Conservation (phyloP, 2,797 vertebrate species). For the Notoglanidium macrostoma region DNA sequence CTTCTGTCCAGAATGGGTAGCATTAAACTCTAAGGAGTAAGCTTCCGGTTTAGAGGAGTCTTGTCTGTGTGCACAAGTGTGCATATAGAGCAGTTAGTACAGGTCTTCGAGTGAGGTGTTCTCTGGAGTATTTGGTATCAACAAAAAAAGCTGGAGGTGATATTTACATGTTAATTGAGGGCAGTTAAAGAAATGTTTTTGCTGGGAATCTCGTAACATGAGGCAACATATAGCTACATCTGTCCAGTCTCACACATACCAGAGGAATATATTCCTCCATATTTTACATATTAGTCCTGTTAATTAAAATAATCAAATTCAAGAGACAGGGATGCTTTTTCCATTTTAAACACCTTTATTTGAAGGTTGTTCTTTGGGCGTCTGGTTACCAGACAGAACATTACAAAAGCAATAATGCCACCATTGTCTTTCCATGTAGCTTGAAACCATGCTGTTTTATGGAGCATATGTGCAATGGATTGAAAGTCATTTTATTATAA, state of each 20-base stretch:
- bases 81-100: neutral
- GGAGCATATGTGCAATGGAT: constrained; percentile 69
- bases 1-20: neutral
- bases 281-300: neutral
- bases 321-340: neutral
- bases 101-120: neutral
- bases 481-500: constrained; percentile 57
- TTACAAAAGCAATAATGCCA: constrained; percentile 72
- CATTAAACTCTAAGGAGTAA: neutral
- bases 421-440: constrained; percentile 63
- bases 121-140: neutral
- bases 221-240: neutral
- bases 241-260: neutral
- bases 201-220: neutral
- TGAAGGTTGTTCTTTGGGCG: constrained; percentile 71
- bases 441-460: constrained; percentile 72
- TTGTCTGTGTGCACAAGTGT: neutral
- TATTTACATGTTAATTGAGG: neutral
- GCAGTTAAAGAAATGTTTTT: neutral
- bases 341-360: constrained; percentile 77
- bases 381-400: constrained; percentile 84
- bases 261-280: neutral
- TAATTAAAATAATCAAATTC: neutral
- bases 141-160: neutral
- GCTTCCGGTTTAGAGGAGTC: neutral